A percentile compares a stretch with the other conserved stretches of the same genome.
phyloP scores from a whole-genome alignment of 2,888 invertebrate species.

The Hedya salicella region DNA sequence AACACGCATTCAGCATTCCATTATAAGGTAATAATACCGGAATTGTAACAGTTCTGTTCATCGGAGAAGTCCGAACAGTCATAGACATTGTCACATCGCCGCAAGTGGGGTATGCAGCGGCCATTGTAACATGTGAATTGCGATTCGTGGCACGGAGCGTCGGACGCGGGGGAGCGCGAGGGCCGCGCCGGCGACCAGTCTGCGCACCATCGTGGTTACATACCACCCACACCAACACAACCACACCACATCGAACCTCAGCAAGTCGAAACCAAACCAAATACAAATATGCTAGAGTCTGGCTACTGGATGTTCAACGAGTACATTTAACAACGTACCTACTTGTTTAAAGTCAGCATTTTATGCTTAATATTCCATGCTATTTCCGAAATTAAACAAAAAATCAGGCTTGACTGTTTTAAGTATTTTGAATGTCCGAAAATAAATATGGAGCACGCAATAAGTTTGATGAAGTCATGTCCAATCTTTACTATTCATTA shows the following conservation, averaged over 20 bases:
- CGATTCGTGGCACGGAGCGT: slow-evolving; percentile 82
- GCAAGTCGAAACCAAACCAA: background rate
- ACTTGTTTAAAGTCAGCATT: too few relatives aligned
- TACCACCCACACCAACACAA: slow-evolving; percentile 44
- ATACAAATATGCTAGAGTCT: background rate
- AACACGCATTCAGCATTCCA: slow-evolving; percentile 65
- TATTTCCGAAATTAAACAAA: too few relatives aligned
- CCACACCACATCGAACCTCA: background rate
- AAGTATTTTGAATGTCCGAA: too few relatives aligned
- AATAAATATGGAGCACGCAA: too few relatives aligned
- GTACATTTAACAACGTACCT: background rate
- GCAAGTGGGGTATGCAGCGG: slow-evolving; percentile 90
- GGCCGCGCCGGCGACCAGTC: slow-evolving; percentile 71
- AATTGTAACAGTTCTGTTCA: slow-evolving; percentile 92
- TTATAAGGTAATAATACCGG: slow-evolving; percentile 70
- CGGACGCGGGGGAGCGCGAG: slow-evolving; percentile 64
- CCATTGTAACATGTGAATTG: slow-evolving; percentile 91
- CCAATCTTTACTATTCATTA: too few relatives aligned
- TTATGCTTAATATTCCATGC: too few relatives aligned
- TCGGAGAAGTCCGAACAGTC: slow-evolving; percentile 96
- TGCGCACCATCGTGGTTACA: slow-evolving; percentile 58
- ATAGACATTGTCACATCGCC: slow-evolving; percentile 95
- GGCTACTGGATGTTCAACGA: background rate
- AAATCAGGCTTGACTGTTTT: too few relatives aligned
- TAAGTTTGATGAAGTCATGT: too few relatives aligned